Conservation (phyloP, 2,888 invertebrate genomes). For the Ophonus ardosiacus region DNA sequence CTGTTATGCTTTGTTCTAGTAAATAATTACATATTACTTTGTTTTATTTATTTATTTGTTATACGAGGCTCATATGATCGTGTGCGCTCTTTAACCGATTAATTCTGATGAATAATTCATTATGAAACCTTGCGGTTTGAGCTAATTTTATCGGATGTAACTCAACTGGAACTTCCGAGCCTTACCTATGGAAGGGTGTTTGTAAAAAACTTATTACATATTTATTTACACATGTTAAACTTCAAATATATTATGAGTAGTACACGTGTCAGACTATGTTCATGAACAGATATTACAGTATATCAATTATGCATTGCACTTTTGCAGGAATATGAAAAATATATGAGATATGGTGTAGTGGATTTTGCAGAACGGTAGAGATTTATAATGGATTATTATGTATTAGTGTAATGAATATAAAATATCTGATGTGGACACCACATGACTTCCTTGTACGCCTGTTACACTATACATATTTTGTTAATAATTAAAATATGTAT, state of each 20-base stretch:
- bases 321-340: too few relatives aligned
- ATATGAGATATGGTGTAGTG: too few relatives aligned
- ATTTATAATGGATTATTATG: neutral
- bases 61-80: neutral
- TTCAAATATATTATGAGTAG: slow-evolving; percentile 12
- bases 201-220: slow-evolving; percentile 28
- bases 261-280: neutral
- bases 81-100: slow-evolving; percentile 9
- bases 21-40: neutral
- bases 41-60: slow-evolving; percentile 1
- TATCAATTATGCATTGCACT: neutral
- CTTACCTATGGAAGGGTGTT: neutral
- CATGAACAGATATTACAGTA: slow-evolving; percentile 21
- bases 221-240: slow-evolving; percentile 40
- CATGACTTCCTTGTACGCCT: too few relatives aligned
- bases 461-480: too few relatives aligned
- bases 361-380: neutral
- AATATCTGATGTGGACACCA: too few relatives aligned
- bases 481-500: too few relatives aligned
- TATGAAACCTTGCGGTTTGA: slow-evolving; percentile 5
- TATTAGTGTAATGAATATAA: neutral
- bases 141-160: slow-evolving; percentile 35
- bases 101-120: slow-evolving; percentile 30
- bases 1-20: neutral
- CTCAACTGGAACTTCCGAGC: neutral